Evolutionary conservation across 2,113 vertebrate species (phyloP), one percentile per base, ranked within the genome.

Genomic region (Callospermophilus lateralis): DNA sequence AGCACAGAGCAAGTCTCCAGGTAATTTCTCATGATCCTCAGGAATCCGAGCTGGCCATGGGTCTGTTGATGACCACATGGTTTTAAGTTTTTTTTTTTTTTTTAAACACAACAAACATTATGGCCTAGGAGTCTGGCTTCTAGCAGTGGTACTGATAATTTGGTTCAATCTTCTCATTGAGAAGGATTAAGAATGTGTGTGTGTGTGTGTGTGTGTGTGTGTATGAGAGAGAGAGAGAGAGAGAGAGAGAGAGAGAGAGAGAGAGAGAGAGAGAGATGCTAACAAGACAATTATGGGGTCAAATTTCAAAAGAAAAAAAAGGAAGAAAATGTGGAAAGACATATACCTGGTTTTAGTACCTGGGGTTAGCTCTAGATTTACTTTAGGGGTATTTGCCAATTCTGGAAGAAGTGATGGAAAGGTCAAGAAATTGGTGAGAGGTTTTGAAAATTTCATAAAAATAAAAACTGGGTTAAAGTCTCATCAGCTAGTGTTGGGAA

Each of bases 21-120:
- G 30, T 26, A 28, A 17, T 70, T 74, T 87, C 51, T 77, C 4
- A 15, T 26, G 19, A 77, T 51, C 10, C 6, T 22, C 17, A 30
- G 17, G 16, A 20, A 78, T 81, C 2, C 34, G 20, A 16, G 53
- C 30, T 37, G 39, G 55, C 19, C 19, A 68, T 0, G 1, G 34
- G 58, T 2, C 42, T 65, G 12, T 16, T 28, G 22, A 2, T 34
- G 28, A n/a, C 9, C 79, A 11, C 37, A 58, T 15, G 4, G 0
- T 9, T 73, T 96, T 95, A 77, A 93, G 90, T 22, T 63, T 19
- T 55, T 55, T 55, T 89, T 16, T n/a, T n/a, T n/a, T n/a, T n/a
- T n/a, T n/a, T n/a, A n/a, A n/a, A n/a, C n/a, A n/a, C n/a, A n/a
- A n/a, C n/a, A n/a, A n/a, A n/a, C n/a, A n/a, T n/a, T 58, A 63